Conservation (phyloP, 2,797 vertebrate species). For the Cetoscarus ocellatus region DNA sequence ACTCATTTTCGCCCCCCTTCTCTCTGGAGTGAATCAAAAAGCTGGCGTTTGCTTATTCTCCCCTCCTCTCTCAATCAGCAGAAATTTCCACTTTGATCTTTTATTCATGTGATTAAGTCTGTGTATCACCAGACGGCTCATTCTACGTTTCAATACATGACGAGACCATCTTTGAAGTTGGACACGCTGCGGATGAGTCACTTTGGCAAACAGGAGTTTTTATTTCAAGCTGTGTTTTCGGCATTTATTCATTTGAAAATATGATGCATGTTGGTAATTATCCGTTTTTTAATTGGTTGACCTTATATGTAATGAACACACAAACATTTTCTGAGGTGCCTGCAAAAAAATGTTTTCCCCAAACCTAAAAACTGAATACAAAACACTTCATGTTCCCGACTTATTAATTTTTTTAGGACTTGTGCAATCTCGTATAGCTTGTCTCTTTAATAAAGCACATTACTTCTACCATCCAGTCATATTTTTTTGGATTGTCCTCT, state of each 20-base stretch:
- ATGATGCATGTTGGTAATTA: conserved; percentile 39
- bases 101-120: conserved; percentile 78
- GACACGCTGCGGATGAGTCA: conserved; percentile 40
- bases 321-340: conserved; percentile 21
- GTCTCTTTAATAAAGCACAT: conserved; percentile 23
- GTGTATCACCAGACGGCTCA: conserved; percentile 65
- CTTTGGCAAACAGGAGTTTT: conserved; percentile 29
- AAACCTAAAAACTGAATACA: too few species aligned
- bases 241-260: conserved; percentile 41
- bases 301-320: conserved; percentile 23
- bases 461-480: conserved; percentile 27
- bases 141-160: conserved; percentile 69
- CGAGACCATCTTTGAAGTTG: conserved; percentile 71
- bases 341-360: not conserved
- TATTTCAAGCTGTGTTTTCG: conserved; percentile 17
- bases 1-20: conserved; percentile 7
- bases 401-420: not conserved
- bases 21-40: conserved; percentile 56
- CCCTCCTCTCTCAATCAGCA: conserved; percentile 75
- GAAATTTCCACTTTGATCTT: conserved; percentile 72
- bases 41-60: conserved; percentile 59
- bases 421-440: conserved; percentile 14
- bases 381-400: not conserved
- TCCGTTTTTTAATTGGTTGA: conserved; percentile 38
- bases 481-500: conserved; percentile 26